Evolutionary conservation across 2,113 vertebrate genomes (phyloP).

Genomic region (Rana temporaria): DNA sequence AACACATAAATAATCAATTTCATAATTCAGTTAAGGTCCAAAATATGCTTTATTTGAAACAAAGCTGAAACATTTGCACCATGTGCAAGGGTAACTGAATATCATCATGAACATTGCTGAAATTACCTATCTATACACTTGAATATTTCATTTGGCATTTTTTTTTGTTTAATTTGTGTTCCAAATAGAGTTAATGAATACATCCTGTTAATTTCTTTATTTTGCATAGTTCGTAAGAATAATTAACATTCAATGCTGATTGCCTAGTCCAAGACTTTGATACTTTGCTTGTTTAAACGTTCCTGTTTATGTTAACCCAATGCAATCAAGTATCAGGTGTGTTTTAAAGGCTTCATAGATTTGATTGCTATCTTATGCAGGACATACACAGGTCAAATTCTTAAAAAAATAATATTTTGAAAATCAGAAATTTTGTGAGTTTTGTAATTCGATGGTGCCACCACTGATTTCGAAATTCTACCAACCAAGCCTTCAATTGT

Average conservation of each 20-base stretch:
- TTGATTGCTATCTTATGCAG: no score
- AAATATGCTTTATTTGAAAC: conserved; percentile 53
- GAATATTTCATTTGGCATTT: conserved; percentile 23
- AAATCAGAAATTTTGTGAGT: no score
- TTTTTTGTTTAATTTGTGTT: not conserved
- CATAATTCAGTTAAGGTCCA: not conserved
- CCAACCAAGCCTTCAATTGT: no score
- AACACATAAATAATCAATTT: not conserved
- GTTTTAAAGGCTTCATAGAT: no score
- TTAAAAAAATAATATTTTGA: no score
- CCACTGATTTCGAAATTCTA: no score
- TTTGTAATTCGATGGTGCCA: no score
- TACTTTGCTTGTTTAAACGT: not conserved
- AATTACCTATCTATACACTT: conserved; percentile 20
- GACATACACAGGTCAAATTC: no score
- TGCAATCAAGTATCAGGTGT: no score
- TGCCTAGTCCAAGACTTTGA: not conserved
- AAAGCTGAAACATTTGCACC: conserved; percentile 44
- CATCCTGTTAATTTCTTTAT: not conserved
- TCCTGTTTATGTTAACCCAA: no score
- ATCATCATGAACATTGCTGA: not conserved
- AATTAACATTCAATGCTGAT: not conserved
- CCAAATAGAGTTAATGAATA: not conserved
- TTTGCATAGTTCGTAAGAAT: not conserved
- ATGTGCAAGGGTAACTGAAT: conserved; percentile 20